phyloP scores from a whole-genome alignment of 2,113 vertebrate genomes.

The Phalacrocorax carbo region DNA sequence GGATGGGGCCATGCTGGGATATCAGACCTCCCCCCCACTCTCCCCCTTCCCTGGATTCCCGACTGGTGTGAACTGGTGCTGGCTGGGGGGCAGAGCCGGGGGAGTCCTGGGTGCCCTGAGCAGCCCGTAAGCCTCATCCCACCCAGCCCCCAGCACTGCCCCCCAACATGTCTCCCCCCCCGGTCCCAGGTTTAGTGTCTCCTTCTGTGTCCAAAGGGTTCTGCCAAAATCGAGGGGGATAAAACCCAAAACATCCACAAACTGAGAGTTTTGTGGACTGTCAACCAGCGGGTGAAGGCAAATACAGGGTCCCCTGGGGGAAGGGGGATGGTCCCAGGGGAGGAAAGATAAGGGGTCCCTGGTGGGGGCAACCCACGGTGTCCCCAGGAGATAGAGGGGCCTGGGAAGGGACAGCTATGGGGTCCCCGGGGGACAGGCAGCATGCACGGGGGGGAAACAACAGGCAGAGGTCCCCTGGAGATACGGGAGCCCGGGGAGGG shows the following conservation, averaged over 20 bases:
- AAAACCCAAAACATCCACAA: neutral
- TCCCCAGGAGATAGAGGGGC: neutral
- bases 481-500: neutral
- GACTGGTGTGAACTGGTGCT: neutral
- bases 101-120: neutral
- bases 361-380: neutral
- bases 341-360: neutral
- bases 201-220: neutral
- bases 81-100: neutral
- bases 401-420: neutral
- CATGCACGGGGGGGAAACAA: neutral
- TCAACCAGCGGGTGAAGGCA: neutral
- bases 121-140: neutral
- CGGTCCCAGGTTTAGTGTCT: neutral
- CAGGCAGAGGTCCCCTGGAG: neutral
- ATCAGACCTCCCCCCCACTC: neutral
- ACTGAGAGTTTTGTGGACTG: neutral
- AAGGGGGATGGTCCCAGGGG: neutral
- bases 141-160: neutral
- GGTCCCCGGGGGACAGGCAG: neutral
- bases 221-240: neutral
- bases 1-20: neutral
- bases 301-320: neutral
- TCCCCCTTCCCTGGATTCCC: neutral
- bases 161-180: neutral